Base-by-base conservation (phyloP, 1,140 invertebrate species). In the Zaprionus nigranus region DNA sequence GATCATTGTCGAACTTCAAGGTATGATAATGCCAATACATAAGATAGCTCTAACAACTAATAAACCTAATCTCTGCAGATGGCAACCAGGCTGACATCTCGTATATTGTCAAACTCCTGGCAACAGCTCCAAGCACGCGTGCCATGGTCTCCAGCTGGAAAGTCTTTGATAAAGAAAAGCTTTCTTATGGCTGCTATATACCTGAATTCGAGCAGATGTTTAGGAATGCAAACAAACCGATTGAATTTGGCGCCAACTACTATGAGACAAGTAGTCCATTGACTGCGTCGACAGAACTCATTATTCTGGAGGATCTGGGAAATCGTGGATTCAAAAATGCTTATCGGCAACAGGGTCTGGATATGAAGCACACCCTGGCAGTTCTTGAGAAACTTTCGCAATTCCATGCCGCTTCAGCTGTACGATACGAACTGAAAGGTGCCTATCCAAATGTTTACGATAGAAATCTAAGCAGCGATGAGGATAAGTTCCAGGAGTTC, bases 241-340 rank as follows among this genome's bases (percentile, higher is more conserved):
- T 90, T 5, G 59, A 53, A 22, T 90, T 91, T 46, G 90, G 81
- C 2, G 22, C 90, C 3, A 80, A 70, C 13, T 75, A 78, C 30
- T 87, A 82, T 57, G 30, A 60, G 11, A n/a, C 36, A 7, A 77
- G 46, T 17, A 43, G 28, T 1, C 15, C 58, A 15, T 13, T 61
- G 3, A 28, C 57, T 5, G 2, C n/a, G 6, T 17, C n/a, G 0
- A 71, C 78, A n/a, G 82, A 83, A 36, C 22, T 79, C 6, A 74
- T 95, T 9, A 87, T 94, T 0, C 75, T 95, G 6, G 94, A 95
- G 62, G 95, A 95, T 83, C 78, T 95, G 22, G 70, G 93, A 11
- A 84, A 83, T 28, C 72, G 91, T 1, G 94, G 94, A 9, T 95
- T 93, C 80, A 92, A 93, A 15, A 95, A 95, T 92, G 93, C 92